Base-by-base conservation (phyloP, 2,113 vertebrate genomes). In the Malurus melanocephalus region DNA sequence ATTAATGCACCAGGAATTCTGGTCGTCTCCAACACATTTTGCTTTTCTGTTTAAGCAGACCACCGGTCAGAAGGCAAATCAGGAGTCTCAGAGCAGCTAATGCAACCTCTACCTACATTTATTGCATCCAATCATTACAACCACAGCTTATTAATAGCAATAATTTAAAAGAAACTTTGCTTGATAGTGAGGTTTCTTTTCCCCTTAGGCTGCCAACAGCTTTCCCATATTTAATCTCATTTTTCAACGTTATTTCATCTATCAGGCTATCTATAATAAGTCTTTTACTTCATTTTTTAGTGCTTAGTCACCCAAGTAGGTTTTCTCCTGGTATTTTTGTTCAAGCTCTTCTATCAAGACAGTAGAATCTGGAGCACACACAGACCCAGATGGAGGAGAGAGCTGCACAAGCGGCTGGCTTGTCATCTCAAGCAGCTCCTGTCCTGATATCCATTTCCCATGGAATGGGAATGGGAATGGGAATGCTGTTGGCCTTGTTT, bases 331-430 rank as follows among this genome's bases (percentile, higher is more conserved):
- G 46, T 68, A 43, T 66, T 89, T 93, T 76, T 77, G 55, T 87
- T 66, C 56, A 49, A 61, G 60, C 13, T 20, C 49, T 48, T 88
- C n/a, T 51, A 33, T 57, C 0, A 9, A 92, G 61, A 72, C 23
- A 30, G 66, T 11, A 69, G 67, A 76, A 87, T 69, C 72, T 80
- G 73, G 92, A 80, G 72, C 1, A 1, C 42, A 33, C 24, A 46
- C 49, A 81, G 46, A 38, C 15, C 42, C 62, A 91, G 56, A 64
- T 20, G 49, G 49, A 56, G 67, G 52, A 42, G 61, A 74, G 32
- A 43, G 35, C 49, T 1, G 1, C 0, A 0, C 11, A 35, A 28
- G 42, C 2, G 0, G 18, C 40, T 85, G 86, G 19, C 42, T 86
- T 35, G 32, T 55, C 65, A n/a, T 66, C 30, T 59, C 67, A 18